Base-by-base conservation (phyloP, 2,797 vertebrate species). In the Anniella stebbinsi region DNA sequence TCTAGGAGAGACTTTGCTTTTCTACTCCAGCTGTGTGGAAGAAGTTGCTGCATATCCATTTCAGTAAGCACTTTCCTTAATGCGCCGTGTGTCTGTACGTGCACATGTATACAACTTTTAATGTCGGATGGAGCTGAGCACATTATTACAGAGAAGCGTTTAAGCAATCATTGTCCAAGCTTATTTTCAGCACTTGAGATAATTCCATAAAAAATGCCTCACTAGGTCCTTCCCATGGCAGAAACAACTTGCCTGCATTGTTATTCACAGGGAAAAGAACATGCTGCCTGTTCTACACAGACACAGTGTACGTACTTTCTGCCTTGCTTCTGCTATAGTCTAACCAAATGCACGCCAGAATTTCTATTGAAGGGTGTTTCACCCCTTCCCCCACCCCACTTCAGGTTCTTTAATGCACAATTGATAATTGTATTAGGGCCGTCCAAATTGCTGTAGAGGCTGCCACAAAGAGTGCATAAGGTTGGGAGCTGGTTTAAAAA, bases 271-370 rank as follows among this genome's bases (percentile, higher is more conserved):
- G 36, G 63, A 72, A 84, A 89, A 89, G 60, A 87, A 87, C 67
- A 84, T 0, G 0, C 1, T 0, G 15, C 38, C 21, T 13, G 13
- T 28, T 86, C 87, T n/a, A 2, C 75, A 38, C n/a, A 88, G 76
- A 12, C 75, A 33, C 15, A 0, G 0, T 41, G 69, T 77, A 76
- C 87, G 66, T 86, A 25, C 7, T 3, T 54, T 70, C 86, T 0
- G 8, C 1, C 88, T 78, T 90, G 85, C 36, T 75, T 54, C 80
- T 51, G 72, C 36, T 17, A 30, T 76, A 57, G 54, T 77, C 72
- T 69, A 77, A 54, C 86, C 83, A 77, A 80, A 77, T 36, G n/a
- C n/a, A 38, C 15, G 57, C 48, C 28, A 57, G 36, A 54, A 87
- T 67, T 83, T 87, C 41, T 36, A 51, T 33, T 38, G 38, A 80